Evolutionary conservation across 1,140 invertebrate genomes (phyloP), one percentile per base, ranked within the genome.

Genomic region (Drosophila baimaii): DNA sequence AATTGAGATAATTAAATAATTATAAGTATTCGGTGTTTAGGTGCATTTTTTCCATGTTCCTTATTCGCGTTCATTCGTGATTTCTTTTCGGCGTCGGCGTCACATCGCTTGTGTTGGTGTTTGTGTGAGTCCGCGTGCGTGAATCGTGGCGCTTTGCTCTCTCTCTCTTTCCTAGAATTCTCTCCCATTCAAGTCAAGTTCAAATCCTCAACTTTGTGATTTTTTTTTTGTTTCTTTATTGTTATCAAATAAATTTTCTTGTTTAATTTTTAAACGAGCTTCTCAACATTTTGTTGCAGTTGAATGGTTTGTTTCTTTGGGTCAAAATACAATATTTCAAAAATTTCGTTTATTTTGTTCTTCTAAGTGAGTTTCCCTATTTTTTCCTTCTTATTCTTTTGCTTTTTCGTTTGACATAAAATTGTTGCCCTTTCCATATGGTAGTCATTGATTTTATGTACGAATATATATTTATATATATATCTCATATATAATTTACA

Each of bases 311-410:
- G 35, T 72, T 73, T 88, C 84, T 89, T 88, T 88, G 85, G 84
- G 77, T 88, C 84, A 81, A 89, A 88, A 89, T 84, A 89, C 84
- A 88, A 74, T 88, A 88, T 81, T 84, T 77, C 62, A 88, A 88
- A 86, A 84, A 81, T 71, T 52, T 77, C 61, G 47, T 72, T 56
- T 62, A 61, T 62, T 74, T 79, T 77, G 58, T 81, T 82, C 57
- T 57, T 82, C 63, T 81, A 81, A 72, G 55, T 66, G 41, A 17
- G 21, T 58, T 71, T 55, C 63, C 46, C 64, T 56, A 37, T 47
- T 47, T 39, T 15, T 7, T 46, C 27, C 8, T 47, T 33, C 39
- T n/a, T 31, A 41, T 41, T 43, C 52, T 66, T 63, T 54, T 58
- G 35, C 25, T 62, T 47, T 12, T 57, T 61, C 17, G 41, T 46